Conservation (phyloP, 2,888 invertebrate species). For the Scaptodrosophila latifasciaeformis region DNA sequence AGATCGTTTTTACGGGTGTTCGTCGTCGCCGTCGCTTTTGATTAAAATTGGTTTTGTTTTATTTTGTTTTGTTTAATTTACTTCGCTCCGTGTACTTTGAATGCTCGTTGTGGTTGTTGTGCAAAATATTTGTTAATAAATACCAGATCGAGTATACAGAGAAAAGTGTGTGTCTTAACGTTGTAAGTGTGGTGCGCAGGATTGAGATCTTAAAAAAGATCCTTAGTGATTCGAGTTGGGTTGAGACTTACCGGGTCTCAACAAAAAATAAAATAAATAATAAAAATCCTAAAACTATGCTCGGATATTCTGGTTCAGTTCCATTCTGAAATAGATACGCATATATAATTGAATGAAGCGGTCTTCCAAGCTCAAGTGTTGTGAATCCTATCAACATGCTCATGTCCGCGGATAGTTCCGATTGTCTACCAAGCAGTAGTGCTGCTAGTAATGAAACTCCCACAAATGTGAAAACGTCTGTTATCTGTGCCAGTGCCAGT, state of each 20-base stretch:
- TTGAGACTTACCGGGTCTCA: too few species aligned
- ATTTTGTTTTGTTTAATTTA: conserved; percentile 18
- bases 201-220: conserved; percentile 6
- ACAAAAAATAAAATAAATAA: conserved; percentile 3
- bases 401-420: conserved; percentile 75
- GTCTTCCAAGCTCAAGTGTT: conserved; percentile 26
- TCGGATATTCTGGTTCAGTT: background rate
- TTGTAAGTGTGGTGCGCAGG: too few species aligned
- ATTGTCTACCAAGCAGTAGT: conserved; percentile 71
- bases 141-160: conserved; percentile 2
- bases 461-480: conserved; percentile 57
- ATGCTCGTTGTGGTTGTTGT: background rate
- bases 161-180: background rate
- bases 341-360: conserved; percentile 1
- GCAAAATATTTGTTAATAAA: conserved; percentile 2
- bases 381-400: conserved; percentile 61
- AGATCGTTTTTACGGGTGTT: conserved; percentile 63
- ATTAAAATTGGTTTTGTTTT: background rate
- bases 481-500: conserved; percentile 44
- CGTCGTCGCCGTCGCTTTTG: conserved; percentile 18
- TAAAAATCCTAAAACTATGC: conserved; percentile 8
- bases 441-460: conserved; percentile 18
- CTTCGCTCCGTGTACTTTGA: conserved; percentile 4
- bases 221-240: conserved; percentile 11
- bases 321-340: background rate